Conservation (phyloP, 2,113 vertebrate genomes). For the Epinephelus cyanopodus region DNA sequence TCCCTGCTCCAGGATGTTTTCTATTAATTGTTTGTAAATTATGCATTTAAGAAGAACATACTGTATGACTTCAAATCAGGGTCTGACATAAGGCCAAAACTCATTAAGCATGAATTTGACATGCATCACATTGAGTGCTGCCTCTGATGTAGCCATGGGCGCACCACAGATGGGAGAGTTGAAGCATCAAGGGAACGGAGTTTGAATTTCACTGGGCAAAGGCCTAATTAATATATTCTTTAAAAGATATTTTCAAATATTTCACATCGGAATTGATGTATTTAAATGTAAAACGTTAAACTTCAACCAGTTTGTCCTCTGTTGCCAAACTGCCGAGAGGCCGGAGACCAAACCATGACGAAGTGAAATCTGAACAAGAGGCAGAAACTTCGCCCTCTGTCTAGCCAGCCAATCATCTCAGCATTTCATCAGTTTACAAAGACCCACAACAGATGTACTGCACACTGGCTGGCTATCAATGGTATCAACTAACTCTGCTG, state of each 20-base stretch:
- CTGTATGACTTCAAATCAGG: constrained; percentile 46
- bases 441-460: constrained; percentile 12
- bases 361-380: constrained; percentile 32
- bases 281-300: background rate
- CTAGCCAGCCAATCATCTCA: background rate
- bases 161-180: constrained; percentile 42
- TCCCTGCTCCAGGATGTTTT: constrained; percentile 49
- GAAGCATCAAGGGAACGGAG: constrained; percentile 20
- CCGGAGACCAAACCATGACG: background rate
- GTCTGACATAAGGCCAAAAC: constrained; percentile 58
- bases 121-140: constrained; percentile 40
- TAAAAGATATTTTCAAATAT: constrained; percentile 8
- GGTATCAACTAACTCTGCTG: background rate
- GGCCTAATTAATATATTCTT: constrained; percentile 29
- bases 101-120: constrained; percentile 61
- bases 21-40: constrained; percentile 57
- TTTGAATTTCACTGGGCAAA: constrained; percentile 22
- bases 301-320: background rate
- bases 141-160: constrained; percentile 44
- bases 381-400: background rate
- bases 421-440: constrained; percentile 15
- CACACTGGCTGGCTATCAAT: constrained; percentile 20
- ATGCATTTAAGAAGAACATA: constrained; percentile 45
- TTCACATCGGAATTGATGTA: constrained; percentile 8
- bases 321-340: background rate